A percentile compares a stretch with the other conserved stretches of the same genome.
phyloP scores from a whole-genome alignment of 2,113 vertebrate genomes.

The Ciconia maguari region DNA sequence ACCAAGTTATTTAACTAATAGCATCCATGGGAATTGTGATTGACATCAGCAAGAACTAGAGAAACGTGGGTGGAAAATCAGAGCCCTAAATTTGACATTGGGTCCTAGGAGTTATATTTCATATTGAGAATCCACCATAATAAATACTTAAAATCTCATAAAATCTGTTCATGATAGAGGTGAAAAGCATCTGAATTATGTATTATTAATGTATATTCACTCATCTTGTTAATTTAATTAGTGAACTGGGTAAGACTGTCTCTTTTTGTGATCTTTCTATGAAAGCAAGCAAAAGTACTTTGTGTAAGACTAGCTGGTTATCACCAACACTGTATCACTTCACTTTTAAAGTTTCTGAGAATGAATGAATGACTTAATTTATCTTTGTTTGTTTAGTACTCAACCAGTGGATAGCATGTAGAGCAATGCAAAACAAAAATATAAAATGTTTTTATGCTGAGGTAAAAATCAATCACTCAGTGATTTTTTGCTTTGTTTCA shows the following conservation, averaged over 20 bases:
- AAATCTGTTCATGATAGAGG: background rate
- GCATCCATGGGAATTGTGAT: background rate
- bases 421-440: background rate
- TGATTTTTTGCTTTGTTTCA: slow-evolving; percentile 13
- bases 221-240: slow-evolving; percentile 29
- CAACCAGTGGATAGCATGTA: background rate
- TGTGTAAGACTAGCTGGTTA: background rate
- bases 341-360: background rate
- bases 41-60: background rate
- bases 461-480: slow-evolving; percentile 31
- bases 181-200: background rate
- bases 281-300: background rate
- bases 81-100: background rate
- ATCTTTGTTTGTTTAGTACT: background rate
- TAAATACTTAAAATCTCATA: slow-evolving; percentile 22
- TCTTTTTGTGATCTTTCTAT: background rate
- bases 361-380: background rate
- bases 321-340: background rate
- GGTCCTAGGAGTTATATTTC: background rate
- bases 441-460: background rate
- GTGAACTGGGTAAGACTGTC: background rate
- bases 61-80: background rate
- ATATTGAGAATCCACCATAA: background rate
- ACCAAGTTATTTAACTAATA: background rate
- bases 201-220: background rate